Evolutionary conservation across 2,888 invertebrate genomes (phyloP), one percentile per base, ranked within the genome.

Genomic region (Halocaridina rubra): DNA sequence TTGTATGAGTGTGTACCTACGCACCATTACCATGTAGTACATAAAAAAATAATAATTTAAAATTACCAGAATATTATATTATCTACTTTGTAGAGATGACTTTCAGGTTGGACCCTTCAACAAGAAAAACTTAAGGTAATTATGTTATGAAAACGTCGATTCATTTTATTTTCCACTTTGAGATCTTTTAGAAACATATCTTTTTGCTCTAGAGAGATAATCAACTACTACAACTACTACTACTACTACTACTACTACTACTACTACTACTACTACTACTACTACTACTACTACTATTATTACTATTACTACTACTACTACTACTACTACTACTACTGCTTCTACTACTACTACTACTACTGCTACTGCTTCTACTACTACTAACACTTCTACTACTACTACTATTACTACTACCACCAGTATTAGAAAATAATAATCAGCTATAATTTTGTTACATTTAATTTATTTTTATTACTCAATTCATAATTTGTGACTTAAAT

Each of bases 251-350:
- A 59, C 59, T 59, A 59, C 59, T 59, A 59, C 59, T 59, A 59
- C 59, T 59, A 59, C 59, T 59, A 59, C 59, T 59, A 59, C 59
- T 59, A 59, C 59, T 59, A 59, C 59, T 59, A 59, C 59, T 59
- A 59, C 59, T 59, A 59, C 59, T 59, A 59, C 59, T 59, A 59
- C 59, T 13, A 59, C 59, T 59, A 13, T 4, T 59, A 59, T 13
- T 61, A 13, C 59, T 59, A 59, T 22, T 59, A 64, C 24, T 64
- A 64, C 64, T 64, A 64, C 24, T 64, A 64, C 64, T 64, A 64
- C 64, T 64, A 64, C 64, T 64, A 64, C 64, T 64, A 64, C 24
- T 64, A 64, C 64, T 64, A 64, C 64, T 64, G 29, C 64, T 64
- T 29, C 64, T 64, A 64, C 24, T 64, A 64, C 64, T 64, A 64